Conservation (phyloP, 2,888 invertebrate genomes). For the Epinotia brunnichana region DNA sequence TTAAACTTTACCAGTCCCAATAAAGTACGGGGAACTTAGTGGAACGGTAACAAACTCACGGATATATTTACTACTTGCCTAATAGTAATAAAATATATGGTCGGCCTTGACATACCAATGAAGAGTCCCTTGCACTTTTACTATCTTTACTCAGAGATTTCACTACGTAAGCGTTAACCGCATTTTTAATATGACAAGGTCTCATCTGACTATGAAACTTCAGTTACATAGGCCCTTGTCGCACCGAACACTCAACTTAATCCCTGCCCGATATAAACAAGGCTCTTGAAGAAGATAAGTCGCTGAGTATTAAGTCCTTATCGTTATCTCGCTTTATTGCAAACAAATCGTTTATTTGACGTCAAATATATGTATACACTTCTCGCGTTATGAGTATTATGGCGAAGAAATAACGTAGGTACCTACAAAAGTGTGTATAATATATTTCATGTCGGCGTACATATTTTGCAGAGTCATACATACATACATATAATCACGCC, state of each 20-base stretch:
- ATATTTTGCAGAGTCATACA: too few species aligned
- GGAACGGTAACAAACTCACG: too few species aligned
- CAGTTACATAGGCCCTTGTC: constrained; percentile 4
- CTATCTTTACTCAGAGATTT: constrained; percentile 23
- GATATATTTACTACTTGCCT: too few species aligned
- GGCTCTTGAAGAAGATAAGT: constrained; percentile 30
- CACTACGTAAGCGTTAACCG: constrained; percentile 19
- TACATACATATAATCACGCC: too few species aligned
- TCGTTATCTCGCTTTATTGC: constrained; percentile 8
- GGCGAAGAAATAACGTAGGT: too few species aligned
- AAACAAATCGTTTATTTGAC: background rate
- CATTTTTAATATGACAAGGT: background rate
- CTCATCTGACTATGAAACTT: background rate
- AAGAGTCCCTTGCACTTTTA: constrained; percentile 14
- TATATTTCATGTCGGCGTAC: too few species aligned
- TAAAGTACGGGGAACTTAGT: too few species aligned
- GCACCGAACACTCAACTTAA: background rate
- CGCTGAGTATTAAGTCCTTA: constrained; percentile 16
- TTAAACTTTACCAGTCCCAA: too few species aligned
- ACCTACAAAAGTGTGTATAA: too few species aligned
- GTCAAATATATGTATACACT: too few species aligned
- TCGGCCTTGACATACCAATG: constrained; percentile 10
- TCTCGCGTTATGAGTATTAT: too few species aligned
- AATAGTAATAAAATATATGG: too few species aligned
- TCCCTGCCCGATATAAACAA: constrained; percentile 34